Percentiles rank a stretch among this genome's conserved stretches.
Evolutionary conservation across 2,888 invertebrate species (phyloP).

Genomic region (Drosophila acutilabella): DNA sequence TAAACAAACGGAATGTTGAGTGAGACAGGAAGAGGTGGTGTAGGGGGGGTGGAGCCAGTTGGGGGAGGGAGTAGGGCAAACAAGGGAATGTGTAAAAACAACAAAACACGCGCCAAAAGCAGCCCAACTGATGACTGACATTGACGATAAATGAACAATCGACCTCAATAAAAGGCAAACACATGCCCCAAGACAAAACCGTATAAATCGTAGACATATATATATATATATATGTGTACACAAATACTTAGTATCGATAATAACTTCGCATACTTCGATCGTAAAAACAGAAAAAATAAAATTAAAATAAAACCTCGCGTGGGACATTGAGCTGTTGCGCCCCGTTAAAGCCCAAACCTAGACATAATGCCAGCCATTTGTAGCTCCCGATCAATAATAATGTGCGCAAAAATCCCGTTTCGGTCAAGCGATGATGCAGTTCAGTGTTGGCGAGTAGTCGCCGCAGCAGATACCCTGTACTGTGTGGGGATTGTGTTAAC

Average conservation of each 20-base stretch:
- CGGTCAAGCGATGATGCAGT: slow-evolving; percentile 33
- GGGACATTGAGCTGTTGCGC: slow-evolving; percentile 34
- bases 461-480: slow-evolving; percentile 8
- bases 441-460: background rate
- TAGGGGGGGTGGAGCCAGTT: background rate
- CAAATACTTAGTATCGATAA: slow-evolving; percentile 1
- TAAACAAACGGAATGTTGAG: slow-evolving; percentile 47
- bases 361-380: slow-evolving; percentile 26
- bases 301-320: slow-evolving; percentile 27
- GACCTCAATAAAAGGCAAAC: slow-evolving; percentile 69
- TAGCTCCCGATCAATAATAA: slow-evolving; percentile 39
- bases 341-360: slow-evolving; percentile 35
- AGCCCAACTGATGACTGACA: slow-evolving; percentile 70
- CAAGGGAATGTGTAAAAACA: slow-evolving; percentile 69
- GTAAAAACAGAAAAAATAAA: slow-evolving; percentile 3
- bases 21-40: background rate
- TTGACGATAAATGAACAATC: slow-evolving; percentile 77
- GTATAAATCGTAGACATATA: slow-evolving; percentile 3
- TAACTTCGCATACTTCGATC: slow-evolving; percentile 23
- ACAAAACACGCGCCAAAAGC: slow-evolving; percentile 64
- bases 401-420: slow-evolving; percentile 42
- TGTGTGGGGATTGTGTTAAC: too few relatives aligned
- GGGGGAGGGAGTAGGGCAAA: slow-evolving; percentile 11
- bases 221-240: background rate
- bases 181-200: slow-evolving; percentile 26